A percentile compares a stretch with the other conserved stretches of the same genome.
Evolutionary conservation across 2,888 invertebrate species (phyloP).

Genomic region (Hirtodrosophila histrioides): DNA sequence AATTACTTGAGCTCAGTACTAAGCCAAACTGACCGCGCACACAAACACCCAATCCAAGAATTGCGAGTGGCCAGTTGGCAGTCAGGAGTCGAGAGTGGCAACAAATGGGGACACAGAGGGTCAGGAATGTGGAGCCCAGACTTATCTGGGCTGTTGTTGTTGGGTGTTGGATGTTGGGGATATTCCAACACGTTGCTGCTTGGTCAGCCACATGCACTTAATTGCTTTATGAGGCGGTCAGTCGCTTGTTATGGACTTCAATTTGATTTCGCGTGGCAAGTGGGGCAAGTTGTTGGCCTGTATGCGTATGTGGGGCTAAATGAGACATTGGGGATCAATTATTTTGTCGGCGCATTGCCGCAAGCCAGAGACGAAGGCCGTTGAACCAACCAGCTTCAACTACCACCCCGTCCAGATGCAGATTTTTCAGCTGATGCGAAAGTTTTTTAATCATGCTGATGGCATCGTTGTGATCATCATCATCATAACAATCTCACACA

Average conservation of each 20-base stretch:
- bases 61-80: not conserved
- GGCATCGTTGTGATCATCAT: slow-evolving; percentile 42
- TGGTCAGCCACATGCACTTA: slow-evolving; percentile 83
- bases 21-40: slow-evolving; percentile 52
- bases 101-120: slow-evolving; percentile 23
- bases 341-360: slow-evolving; percentile 65
- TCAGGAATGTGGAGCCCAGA: slow-evolving; percentile 24
- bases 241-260: slow-evolving; percentile 81
- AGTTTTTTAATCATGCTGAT: slow-evolving; percentile 74
- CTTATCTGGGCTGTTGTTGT: slow-evolving; percentile 13
- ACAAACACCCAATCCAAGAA: slow-evolving; percentile 28
- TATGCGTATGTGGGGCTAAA: slow-evolving; percentile 35
- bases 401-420: slow-evolving; percentile 34
- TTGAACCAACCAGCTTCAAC: slow-evolving; percentile 48
- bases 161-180: slow-evolving; percentile 38
- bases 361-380: slow-evolving; percentile 62
- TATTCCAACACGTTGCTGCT: slow-evolving; percentile 78
- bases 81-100: not conserved
- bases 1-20: slow-evolving; percentile 69
- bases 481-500: slow-evolving; percentile 3
- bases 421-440: slow-evolving; percentile 64
- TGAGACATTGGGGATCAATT: slow-evolving; percentile 80
- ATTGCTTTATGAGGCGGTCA: slow-evolving; percentile 83
- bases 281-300: slow-evolving; percentile 28
- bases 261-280: slow-evolving; percentile 73